A percentile compares a stretch with the other conserved stretches of the same genome.
Evolutionary conservation across 2,113 vertebrate genomes (phyloP).

Genomic region (Odocoileus virginianus): DNA sequence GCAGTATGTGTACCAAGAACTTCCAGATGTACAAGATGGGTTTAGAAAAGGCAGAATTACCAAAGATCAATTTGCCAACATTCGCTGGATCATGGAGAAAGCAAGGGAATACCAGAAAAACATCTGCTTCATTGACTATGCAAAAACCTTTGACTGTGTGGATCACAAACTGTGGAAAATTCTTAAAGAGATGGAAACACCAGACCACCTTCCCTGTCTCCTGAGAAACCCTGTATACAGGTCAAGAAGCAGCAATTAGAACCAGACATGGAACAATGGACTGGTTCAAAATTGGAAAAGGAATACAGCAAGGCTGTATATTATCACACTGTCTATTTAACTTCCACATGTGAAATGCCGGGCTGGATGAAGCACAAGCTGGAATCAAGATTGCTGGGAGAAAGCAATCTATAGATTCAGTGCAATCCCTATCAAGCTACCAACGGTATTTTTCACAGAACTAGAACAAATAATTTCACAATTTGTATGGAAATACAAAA

Average conservation of each 20-base stretch:
- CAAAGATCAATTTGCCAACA: background rate
- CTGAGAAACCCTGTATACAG: background rate
- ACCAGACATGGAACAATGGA: background rate
- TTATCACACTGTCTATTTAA: background rate
- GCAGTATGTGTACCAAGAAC: background rate
- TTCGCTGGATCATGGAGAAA: background rate
- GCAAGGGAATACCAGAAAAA: background rate
- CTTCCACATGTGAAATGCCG: background rate
- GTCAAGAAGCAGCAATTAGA: background rate
- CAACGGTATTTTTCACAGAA: too few species aligned
- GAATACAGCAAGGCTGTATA: background rate
- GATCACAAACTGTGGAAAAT: background rate
- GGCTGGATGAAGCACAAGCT: background rate
- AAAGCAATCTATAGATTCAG: background rate
- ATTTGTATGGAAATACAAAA: too few species aligned
- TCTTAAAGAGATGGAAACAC: background rate
- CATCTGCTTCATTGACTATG: background rate
- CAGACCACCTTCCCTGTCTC: background rate
- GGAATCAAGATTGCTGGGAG: background rate
- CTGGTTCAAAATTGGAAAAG: background rate
- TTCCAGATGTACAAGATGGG: background rate
- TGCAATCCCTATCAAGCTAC: too few species aligned
- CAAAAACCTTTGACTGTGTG: background rate
- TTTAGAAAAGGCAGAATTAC: background rate
- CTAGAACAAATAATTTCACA: too few species aligned